These are phyloP conservation scores for Lepidonotus clava DNA, from an alignment of 2,888 invertebrate genomes.

Conservation along the genomic window DNA sequence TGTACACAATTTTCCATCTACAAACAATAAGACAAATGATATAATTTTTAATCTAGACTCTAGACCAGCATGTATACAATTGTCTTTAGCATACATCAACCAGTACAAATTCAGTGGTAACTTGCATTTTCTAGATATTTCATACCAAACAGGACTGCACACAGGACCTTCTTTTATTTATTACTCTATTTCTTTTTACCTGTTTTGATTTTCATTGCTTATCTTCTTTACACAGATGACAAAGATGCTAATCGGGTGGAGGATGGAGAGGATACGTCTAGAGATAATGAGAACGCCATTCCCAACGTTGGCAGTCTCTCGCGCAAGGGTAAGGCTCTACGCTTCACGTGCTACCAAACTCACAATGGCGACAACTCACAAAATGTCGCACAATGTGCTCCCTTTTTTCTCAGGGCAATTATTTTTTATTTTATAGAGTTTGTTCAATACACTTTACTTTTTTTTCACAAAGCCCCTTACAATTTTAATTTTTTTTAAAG, in stretches of 20 bases:
- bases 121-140: no score
- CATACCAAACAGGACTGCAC: no score
- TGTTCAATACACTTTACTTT: not conserved
- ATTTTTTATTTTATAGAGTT: no score
- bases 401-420: no score
- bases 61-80: no score
- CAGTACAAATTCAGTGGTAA: no score
- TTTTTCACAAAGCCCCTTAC: not conserved
- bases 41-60: no score
- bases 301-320: not conserved
- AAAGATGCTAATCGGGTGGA: conserved; percentile 9
- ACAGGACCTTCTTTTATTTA: no score
- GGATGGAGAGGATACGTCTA: not conserved
- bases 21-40: no score
- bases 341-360: not conserved
- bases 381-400: not conserved
- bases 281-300: not conserved
- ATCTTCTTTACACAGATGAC: not conserved
- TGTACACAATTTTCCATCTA: no score
- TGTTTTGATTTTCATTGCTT: not conserved
- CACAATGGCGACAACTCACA: conserved; percentile 3
- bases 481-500: not conserved
- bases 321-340: conserved; percentile 45
- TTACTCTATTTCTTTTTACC: not conserved
- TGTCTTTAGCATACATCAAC: no score